Evolutionary conservation across 53 echinoderm and acorn worm genomes (phyloP).

Genomic region (Glandiceps talaboti): DNA sequence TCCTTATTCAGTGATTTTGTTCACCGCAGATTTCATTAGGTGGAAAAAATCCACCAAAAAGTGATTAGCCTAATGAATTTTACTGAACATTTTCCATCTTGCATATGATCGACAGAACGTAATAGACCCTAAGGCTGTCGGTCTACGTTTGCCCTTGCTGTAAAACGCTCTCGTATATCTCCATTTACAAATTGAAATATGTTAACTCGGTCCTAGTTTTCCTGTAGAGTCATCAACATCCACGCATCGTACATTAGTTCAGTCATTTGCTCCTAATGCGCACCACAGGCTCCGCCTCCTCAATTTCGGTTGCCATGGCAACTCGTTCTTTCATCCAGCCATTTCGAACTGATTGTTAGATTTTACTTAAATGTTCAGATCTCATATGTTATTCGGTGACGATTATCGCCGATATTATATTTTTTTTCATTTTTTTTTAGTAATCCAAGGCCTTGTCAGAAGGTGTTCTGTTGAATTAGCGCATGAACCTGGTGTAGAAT

Average conservation of each 20-base stretch:
- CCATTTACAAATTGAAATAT: neutral
- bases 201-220: neutral
- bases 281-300: neutral
- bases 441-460: too few species aligned
- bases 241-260: neutral
- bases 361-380: too few species aligned
- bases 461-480: too few species aligned
- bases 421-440: too few species aligned
- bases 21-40: neutral
- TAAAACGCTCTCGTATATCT: neutral
- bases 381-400: too few species aligned
- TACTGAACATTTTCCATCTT: neutral
- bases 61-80: neutral
- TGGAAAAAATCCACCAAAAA: neutral
- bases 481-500: too few species aligned
- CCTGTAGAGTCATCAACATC: neutral
- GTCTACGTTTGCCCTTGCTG: neutral
- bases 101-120: neutral
- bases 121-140: neutral
- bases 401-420: too few species aligned
- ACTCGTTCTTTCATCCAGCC: neutral
- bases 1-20: neutral
- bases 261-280: neutral
- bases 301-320: neutral
- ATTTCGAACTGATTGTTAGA: too few species aligned